These are phyloP conservation scores for Hydropsyche betteni DNA, from an alignment of 2,888 invertebrate genomes.

Conservation along the genomic window DNA sequence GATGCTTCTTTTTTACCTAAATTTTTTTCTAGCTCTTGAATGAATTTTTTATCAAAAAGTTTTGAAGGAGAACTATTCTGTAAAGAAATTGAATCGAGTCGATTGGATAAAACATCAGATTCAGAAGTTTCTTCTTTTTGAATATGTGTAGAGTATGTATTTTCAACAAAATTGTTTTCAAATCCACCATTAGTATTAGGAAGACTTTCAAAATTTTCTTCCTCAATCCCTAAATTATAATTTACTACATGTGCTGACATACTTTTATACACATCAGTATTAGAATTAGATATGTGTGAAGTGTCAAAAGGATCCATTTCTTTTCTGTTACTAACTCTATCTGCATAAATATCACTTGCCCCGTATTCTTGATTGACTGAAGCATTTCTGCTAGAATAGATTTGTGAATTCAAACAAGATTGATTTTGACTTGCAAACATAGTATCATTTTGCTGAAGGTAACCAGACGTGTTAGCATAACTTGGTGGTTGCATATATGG, in stretches of 20 bases:
- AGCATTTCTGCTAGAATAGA: constrained; percentile 7
- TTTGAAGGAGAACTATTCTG: constrained; percentile 57
- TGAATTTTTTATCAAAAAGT: constrained; percentile 68
- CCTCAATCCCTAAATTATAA: background rate
- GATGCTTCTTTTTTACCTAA: constrained; percentile 62
- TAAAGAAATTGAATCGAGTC: constrained; percentile 55
- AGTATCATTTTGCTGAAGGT: constrained; percentile 40
- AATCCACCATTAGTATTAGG: background rate
- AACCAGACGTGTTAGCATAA: constrained; percentile 63
- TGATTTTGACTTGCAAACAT: background rate
- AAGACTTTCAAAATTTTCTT: background rate
- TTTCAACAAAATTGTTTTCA: background rate
- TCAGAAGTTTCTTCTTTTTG: background rate
- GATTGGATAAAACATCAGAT: constrained; percentile 4
- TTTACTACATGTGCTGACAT: background rate
- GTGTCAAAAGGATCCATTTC: constrained; percentile 75
- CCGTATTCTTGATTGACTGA: background rate
- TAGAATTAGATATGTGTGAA: constrained; percentile 57
- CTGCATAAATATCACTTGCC: constrained; percentile 24
- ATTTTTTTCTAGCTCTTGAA: constrained; percentile 73
- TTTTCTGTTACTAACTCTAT: constrained; percentile 22
- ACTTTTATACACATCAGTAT: background rate
- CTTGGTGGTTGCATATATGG: constrained; percentile 67
- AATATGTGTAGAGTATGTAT: background rate
- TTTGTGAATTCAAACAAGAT: constrained; percentile 18